These are phyloP conservation scores for Psittacula echo DNA, from an alignment of 2,797 vertebrate genomes.

Conservation along the genomic window DNA sequence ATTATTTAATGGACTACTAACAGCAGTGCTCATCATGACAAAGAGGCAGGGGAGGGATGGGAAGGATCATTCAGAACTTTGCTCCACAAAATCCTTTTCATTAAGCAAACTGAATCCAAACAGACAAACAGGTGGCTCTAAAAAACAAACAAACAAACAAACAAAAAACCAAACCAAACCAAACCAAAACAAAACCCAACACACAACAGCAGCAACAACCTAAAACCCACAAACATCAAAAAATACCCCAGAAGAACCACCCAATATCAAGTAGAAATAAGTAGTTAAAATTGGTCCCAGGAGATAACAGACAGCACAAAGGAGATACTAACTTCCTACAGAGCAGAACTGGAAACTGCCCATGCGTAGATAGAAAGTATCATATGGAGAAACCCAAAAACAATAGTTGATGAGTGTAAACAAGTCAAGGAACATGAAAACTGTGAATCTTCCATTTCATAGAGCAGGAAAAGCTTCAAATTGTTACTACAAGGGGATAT, in stretches of 20 bases:
- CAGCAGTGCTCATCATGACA: conserved; percentile 22
- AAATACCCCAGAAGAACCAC: not conserved
- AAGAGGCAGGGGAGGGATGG: not conserved
- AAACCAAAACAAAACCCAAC: too few relatives aligned
- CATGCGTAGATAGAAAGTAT: not conserved
- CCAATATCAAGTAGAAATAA: not conserved
- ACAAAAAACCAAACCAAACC: not conserved
- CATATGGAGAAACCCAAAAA: not conserved
- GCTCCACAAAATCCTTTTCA: conserved; percentile 16
- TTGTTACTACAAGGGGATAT: not conserved
- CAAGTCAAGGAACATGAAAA: not conserved
- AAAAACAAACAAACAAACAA: not conserved
- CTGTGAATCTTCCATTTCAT: not conserved
- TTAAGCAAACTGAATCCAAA: conserved; percentile 22
- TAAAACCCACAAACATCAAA: accelerated
- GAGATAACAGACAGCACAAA: not conserved
- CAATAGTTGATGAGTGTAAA: not conserved
- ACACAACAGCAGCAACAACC: not conserved
- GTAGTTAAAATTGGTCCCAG: not conserved
- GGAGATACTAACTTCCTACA: not conserved
- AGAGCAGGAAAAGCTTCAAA: not conserved
- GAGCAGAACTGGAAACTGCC: not conserved
- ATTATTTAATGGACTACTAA: conserved; percentile 74
- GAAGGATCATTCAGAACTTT: conserved; percentile 8
- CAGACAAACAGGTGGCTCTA: not conserved